These are phyloP conservation scores for Lerema accius DNA, from an alignment of 1,140 invertebrate species.

Conservation along the genomic window DNA sequence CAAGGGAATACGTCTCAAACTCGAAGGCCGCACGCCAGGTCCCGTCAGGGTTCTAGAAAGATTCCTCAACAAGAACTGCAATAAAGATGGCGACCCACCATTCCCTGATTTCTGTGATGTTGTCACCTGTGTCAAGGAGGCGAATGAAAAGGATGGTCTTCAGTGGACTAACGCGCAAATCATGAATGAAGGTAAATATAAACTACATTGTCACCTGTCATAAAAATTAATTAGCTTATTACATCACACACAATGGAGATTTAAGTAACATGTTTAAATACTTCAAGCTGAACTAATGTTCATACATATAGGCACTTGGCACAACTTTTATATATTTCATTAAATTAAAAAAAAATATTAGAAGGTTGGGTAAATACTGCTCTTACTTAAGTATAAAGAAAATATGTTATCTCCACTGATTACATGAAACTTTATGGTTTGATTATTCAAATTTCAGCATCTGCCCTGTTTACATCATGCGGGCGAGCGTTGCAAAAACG, in stretches of 20 bases:
- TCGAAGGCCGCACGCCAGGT: slow-evolving; percentile 47
- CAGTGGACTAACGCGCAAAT: slow-evolving; percentile 49
- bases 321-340: too few relatives aligned
- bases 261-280: too few relatives aligned
- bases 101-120: slow-evolving; percentile 67
- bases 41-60: slow-evolving; percentile 51
- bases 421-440: too few relatives aligned
- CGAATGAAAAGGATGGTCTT: slow-evolving; percentile 49
- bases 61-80: slow-evolving; percentile 56
- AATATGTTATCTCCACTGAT: too few relatives aligned
- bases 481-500: slow-evolving; percentile 60
- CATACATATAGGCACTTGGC: too few relatives aligned
- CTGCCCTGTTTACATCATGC: slow-evolving; percentile 56
- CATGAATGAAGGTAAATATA: slow-evolving; percentile 58
- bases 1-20: slow-evolving; percentile 43
- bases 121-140: slow-evolving; percentile 50
- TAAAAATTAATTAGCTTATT: too few relatives aligned
- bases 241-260: too few relatives aligned
- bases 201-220: too few relatives aligned
- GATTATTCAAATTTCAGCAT: slow-evolving; percentile 45
- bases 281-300: too few relatives aligned
- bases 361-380: too few relatives aligned
- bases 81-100: slow-evolving; percentile 42
- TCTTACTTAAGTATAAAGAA: too few relatives aligned
- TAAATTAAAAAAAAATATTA: too few relatives aligned